A percentile compares a stretch with the other conserved stretches of the same genome.
These are phyloP conservation scores for Stratiomys singularior DNA, from an alignment of 2,888 invertebrate species.

Conservation along the genomic window DNA sequence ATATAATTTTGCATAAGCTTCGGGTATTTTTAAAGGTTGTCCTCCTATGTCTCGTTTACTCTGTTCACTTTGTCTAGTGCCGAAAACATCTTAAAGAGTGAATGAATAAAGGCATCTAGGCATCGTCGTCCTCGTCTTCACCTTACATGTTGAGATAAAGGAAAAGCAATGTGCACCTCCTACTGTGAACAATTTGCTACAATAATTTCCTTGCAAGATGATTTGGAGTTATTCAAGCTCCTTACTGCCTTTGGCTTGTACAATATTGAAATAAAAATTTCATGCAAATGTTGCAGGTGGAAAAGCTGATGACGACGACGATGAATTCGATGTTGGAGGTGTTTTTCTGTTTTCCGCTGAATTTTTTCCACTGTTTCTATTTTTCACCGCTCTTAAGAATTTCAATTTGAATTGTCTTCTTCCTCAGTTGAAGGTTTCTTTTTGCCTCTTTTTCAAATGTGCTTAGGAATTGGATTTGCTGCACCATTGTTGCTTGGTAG, in stretches of 20 bases:
- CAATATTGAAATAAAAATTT: slow-evolving; percentile 47
- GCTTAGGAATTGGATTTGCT: not conserved
- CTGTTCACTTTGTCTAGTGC: not conserved
- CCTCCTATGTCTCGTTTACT: not conserved
- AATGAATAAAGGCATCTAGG: not conserved
- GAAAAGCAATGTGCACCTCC: not conserved
- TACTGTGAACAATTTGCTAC: slow-evolving; percentile 29
- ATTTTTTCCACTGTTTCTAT: too few relatives aligned
- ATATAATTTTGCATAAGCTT: slow-evolving; percentile 24
- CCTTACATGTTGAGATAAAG: not conserved
- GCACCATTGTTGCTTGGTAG: not conserved
- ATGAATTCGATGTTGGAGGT: not conserved
- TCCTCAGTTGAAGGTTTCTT: not conserved
- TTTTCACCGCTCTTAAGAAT: not conserved
- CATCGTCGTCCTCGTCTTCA: not conserved
- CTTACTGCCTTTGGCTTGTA: not conserved
- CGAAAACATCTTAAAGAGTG: not conserved
- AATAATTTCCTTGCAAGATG: not conserved
- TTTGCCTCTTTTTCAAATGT: not conserved
- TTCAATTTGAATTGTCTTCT: not conserved
- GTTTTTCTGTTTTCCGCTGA: not conserved
- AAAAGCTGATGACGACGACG: slow-evolving; percentile 7
- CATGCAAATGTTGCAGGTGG: slow-evolving; percentile 41
- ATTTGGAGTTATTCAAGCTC: not conserved
- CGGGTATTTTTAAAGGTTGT: not conserved